These are phyloP conservation scores for Brachypodius melanocephalos DNA, from an alignment of 2,113 vertebrate species.

Conservation along the genomic window DNA sequence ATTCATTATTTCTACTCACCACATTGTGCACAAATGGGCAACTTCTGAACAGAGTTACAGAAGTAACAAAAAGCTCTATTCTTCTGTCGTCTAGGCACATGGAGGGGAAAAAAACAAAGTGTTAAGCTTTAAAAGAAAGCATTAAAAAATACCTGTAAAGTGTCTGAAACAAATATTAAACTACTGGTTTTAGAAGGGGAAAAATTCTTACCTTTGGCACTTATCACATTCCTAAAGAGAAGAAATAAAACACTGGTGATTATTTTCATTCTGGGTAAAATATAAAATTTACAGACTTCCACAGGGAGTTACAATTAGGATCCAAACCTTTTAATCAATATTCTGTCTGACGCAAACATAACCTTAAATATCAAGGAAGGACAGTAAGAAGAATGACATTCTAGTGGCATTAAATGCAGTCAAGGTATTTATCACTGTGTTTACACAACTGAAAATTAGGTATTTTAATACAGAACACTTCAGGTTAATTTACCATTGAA, in stretches of 20 bases:
- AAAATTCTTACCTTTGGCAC: slow-evolving; percentile 87
- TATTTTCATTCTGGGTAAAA: slow-evolving; percentile 16
- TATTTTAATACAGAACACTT: background rate
- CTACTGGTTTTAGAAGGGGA: background rate
- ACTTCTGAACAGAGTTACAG: slow-evolving; percentile 90
- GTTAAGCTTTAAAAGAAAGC: background rate
- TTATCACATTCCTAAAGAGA: slow-evolving; percentile 93
- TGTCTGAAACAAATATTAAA: background rate
- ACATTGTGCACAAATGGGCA: slow-evolving; percentile 95
- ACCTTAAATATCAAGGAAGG: background rate
- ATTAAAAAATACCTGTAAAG: background rate
- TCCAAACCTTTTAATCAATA: background rate
- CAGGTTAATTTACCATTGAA: slow-evolving; percentile 80
- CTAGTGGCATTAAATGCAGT: background rate
- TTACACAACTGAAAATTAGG: background rate
- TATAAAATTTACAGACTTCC: background rate
- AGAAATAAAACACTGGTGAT: slow-evolving; percentile 17
- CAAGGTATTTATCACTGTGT: background rate
- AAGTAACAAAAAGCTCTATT: slow-evolving; percentile 99
- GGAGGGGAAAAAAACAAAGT: background rate
- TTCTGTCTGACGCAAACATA: background rate
- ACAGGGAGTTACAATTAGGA: background rate
- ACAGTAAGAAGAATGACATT: background rate
- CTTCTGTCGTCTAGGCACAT: slow-evolving; percentile 87
- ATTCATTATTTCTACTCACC: slow-evolving; percentile 79